These are phyloP conservation scores for Girardinus metallicus DNA, from an alignment of 2,797 vertebrate genomes.

Conservation along the genomic window DNA sequence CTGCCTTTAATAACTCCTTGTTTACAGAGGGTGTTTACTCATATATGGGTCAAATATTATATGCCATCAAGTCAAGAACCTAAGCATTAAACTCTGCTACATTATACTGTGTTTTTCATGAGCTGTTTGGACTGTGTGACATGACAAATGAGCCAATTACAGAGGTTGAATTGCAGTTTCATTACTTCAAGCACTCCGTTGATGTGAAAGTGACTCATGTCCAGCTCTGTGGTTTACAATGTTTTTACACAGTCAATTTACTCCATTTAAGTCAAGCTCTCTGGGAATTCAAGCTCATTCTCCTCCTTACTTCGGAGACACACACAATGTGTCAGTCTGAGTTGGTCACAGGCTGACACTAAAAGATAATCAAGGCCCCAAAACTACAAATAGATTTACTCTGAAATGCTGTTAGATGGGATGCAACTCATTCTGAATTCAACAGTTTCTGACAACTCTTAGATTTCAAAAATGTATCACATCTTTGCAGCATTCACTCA, in stretches of 20 bases:
- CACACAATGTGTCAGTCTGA: slow-evolving; percentile 15
- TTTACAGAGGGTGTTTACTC: slow-evolving; percentile 4
- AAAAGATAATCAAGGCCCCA: slow-evolving; percentile 8
- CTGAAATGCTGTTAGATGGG: slow-evolving; percentile 10
- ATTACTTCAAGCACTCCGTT: slow-evolving; percentile 29
- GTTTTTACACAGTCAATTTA: slow-evolving; percentile 42
- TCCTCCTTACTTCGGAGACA: slow-evolving; percentile 33
- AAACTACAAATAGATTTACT: slow-evolving; percentile 26
- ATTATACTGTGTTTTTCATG: background rate
- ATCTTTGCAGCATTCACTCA: background rate
- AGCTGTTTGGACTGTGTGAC: slow-evolving; percentile 24
- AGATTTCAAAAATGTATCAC: background rate
- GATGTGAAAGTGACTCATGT: slow-evolving; percentile 34
- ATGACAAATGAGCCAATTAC: slow-evolving; percentile 50
- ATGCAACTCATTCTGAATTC: background rate
- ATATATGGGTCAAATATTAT: background rate
- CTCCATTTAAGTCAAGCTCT: slow-evolving; percentile 53
- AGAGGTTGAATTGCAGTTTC: slow-evolving; percentile 34
- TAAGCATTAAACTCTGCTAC: background rate
- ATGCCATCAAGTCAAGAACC: background rate
- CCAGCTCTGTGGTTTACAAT: slow-evolving; percentile 31
- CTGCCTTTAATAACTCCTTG: background rate
- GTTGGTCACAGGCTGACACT: slow-evolving; percentile 33
- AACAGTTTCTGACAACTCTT: background rate
- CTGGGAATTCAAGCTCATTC: slow-evolving; percentile 21